Conservation (phyloP, 1,140 invertebrate genomes). For the Drosophila parabipectinata region DNA sequence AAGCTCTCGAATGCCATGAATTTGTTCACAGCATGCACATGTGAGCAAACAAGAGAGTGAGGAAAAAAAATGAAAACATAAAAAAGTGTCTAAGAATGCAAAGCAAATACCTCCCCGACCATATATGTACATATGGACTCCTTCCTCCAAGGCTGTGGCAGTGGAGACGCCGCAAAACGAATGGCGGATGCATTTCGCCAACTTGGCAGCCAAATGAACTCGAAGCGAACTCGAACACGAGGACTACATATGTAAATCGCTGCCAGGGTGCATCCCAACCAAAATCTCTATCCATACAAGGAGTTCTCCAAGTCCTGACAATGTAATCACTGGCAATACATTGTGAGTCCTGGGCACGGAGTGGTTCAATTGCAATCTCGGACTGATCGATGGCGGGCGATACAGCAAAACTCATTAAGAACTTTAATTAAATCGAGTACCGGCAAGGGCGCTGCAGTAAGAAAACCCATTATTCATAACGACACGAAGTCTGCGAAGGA, state of each 20-base stretch:
- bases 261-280: conserved; percentile 14
- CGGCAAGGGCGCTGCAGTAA: conserved; percentile 21
- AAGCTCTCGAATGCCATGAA: conserved; percentile 54
- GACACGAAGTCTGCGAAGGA: conserved; percentile 23
- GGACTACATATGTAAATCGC: conserved; percentile 13
- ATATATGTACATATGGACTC: conserved; percentile 48
- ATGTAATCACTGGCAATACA: conserved; percentile 63
- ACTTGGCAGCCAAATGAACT: conserved; percentile 78
- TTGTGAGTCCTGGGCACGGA: conserved; percentile 42
- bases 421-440: conserved; percentile 75
- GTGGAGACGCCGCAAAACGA: conserved; percentile 68
- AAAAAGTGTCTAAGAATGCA: conserved; percentile 30
- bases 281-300: conserved; percentile 12
- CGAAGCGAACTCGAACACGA: conserved; percentile 22
- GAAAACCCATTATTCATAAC: conserved; percentile 72
- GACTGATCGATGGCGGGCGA: conserved; percentile 68
- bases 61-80: neutral
- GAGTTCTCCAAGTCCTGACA: conserved; percentile 36
- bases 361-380: conserved; percentile 53
- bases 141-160: conserved; percentile 39
- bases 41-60: conserved; percentile 26
- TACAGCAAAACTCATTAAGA: conserved; percentile 75
- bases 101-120: conserved; percentile 57
- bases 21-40: conserved; percentile 48
- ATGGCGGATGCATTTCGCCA: conserved; percentile 72